A percentile compares a stretch with the other conserved stretches of the same genome.
Conservation (phyloP, 2,113 vertebrate genomes). For the Petrocephalus zakoni region DNA sequence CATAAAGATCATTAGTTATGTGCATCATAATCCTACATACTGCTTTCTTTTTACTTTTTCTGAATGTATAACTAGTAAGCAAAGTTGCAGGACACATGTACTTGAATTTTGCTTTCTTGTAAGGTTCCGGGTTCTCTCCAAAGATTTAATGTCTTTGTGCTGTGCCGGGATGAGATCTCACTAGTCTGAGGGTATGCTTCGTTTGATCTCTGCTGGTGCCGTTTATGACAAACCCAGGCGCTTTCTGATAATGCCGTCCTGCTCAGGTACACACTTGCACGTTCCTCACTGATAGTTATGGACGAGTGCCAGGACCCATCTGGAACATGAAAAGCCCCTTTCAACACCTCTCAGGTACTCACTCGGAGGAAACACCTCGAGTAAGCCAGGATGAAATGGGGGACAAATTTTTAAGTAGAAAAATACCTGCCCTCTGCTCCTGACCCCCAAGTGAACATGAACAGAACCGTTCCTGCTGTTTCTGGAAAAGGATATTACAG, state of each 20-base stretch:
- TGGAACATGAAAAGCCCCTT: not conserved
- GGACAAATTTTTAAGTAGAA: not conserved
- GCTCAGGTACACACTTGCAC: slow-evolving; percentile 9
- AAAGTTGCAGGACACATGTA: not conserved
- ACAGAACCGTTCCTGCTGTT: too few species aligned
- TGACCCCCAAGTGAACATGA: not conserved
- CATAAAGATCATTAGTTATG: not conserved
- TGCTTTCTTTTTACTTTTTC: not conserved
- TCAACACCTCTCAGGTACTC: slow-evolving; percentile 9
- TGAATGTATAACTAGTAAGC: not conserved
- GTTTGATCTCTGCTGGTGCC: too few species aligned
- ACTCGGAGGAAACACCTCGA: not conserved
- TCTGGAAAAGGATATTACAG: not conserved
- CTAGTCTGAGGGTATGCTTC: not conserved
- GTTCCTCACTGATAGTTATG: not conserved
- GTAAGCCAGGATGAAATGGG: not conserved
- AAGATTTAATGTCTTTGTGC: not conserved
- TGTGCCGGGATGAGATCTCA: not conserved
- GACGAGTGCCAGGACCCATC: not conserved
- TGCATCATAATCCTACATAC: not conserved
- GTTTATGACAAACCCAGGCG: not conserved
- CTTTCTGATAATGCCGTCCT: not conserved
- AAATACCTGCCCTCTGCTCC: not conserved
- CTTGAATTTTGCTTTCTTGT: not conserved
- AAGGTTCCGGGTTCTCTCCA: not conserved